Conservation (phyloP, 64 coral and sea anemone genomes). For the Cladopsammia gracilis region DNA sequence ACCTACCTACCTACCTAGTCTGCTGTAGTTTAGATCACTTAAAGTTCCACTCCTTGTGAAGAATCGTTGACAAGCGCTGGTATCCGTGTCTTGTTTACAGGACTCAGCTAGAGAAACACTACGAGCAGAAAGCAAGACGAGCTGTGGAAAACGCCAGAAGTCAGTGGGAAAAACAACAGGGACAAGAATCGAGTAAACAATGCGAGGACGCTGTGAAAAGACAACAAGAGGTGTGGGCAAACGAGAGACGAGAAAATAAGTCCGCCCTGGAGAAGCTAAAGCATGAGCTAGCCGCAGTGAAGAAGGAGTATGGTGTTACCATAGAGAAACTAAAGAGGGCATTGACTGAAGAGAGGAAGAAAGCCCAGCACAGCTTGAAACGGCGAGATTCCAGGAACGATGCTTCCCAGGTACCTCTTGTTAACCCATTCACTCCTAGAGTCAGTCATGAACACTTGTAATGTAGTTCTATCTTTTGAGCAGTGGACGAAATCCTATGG, state of each 20-base stretch:
- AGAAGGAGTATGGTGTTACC: constrained; percentile 51
- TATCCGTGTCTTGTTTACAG: neutral
- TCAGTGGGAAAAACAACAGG: constrained; percentile 74
- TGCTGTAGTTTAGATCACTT: neutral
- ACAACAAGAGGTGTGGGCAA: constrained; percentile 74
- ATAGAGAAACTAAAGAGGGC: constrained; percentile 74
- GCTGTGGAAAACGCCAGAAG: constrained; percentile 64
- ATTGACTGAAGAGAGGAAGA: constrained; percentile 54
- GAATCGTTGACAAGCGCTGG: too few species aligned
- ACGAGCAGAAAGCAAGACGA: constrained; percentile 78
- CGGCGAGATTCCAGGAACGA: constrained; percentile 60
- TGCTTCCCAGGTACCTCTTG: constrained; percentile 55
- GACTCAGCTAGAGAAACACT: constrained; percentile 84
- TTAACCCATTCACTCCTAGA: neutral
- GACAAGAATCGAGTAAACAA: constrained; percentile 42
- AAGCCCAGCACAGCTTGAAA: neutral
- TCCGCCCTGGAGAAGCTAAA: constrained; percentile 67
- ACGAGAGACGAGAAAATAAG: constrained; percentile 60
- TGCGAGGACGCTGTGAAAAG: constrained; percentile 62
- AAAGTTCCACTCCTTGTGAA: too few species aligned
- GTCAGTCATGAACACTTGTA: too few species aligned
- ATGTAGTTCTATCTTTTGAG: too few species aligned
- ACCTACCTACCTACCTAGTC: too few species aligned
- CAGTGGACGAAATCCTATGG: too few species aligned
- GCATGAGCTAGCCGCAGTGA: constrained; percentile 57